Conservation (phyloP, 2,113 vertebrate species). For the Passer domesticus region DNA sequence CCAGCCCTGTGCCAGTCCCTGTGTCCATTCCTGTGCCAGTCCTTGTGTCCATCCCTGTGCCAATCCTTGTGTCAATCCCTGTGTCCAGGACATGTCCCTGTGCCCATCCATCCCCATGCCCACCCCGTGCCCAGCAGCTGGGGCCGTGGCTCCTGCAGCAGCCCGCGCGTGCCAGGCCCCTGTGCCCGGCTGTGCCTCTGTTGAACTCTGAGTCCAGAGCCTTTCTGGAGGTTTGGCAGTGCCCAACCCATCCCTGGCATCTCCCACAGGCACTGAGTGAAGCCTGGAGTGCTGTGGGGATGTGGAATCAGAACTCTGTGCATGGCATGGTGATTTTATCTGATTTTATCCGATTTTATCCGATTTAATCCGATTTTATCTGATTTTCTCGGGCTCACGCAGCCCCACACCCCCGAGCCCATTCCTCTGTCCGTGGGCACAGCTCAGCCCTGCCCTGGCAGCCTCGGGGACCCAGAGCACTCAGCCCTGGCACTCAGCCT, state of each 20-base stretch:
- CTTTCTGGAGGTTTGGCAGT: neutral
- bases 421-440: neutral
- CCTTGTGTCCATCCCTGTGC: neutral
- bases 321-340: neutral
- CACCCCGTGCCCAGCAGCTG: neutral
- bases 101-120: neutral
- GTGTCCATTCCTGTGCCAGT: too few relatives aligned
- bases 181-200: rapidly evolving
- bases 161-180: rapidly evolving
- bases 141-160: neutral
- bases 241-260: neutral
- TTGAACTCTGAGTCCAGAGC: neutral
- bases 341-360: neutral
- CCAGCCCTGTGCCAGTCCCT: too few relatives aligned
- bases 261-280: neutral
- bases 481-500: constrained; percentile 21
- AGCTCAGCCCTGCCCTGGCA: neutral
- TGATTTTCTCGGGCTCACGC: too few relatives aligned
- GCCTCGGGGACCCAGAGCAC: neutral
- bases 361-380: too few relatives aligned
- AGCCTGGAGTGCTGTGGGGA: neutral
- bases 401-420: neutral
- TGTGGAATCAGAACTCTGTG: neutral
- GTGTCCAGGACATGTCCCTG: too few relatives aligned
- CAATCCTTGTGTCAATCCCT: too few relatives aligned